Percentiles rank a stretch among this genome's conserved stretches.
Evolutionary conservation across 2,113 vertebrate genomes (phyloP).

Genomic region (Danionella cerebrum): DNA sequence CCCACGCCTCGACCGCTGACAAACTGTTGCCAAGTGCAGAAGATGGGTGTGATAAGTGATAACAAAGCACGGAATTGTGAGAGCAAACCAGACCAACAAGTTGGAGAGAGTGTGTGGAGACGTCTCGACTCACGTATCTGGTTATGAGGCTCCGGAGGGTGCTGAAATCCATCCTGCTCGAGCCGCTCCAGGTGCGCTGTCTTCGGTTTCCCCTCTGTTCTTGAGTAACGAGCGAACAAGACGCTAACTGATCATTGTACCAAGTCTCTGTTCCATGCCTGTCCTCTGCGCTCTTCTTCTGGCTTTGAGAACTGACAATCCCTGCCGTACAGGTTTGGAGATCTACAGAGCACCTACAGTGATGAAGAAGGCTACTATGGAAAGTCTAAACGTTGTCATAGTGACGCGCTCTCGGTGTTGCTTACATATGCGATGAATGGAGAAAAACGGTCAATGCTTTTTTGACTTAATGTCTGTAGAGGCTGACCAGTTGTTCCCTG

Average conservation of each 20-base stretch:
- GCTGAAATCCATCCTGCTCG: slow-evolving; percentile 75
- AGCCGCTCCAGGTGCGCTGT: slow-evolving; percentile 43
- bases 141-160: slow-evolving; percentile 79
- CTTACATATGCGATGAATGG: not conserved
- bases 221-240: not conserved
- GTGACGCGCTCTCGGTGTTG: slow-evolving; percentile 24
- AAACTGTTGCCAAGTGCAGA: too few species aligned
- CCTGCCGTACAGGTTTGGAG: not conserved
- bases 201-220: slow-evolving; percentile 11
- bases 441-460: not conserved
- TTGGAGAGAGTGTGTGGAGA: slow-evolving; percentile 16
- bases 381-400: slow-evolving; percentile 23
- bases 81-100: slow-evolving; percentile 40
- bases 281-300: slow-evolving; percentile 16
- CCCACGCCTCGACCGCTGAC: not conserved
- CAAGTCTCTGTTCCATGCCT: slow-evolving; percentile 54
- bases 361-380: slow-evolving; percentile 11
- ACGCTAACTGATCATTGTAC: slow-evolving; percentile 50
- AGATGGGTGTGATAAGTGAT: too few species aligned
- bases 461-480: not conserved
- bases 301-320: slow-evolving; percentile 31
- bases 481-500: not conserved
- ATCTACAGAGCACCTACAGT: slow-evolving; percentile 11
- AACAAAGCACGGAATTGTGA: not conserved
- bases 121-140: slow-evolving; percentile 79